phyloP scores from a whole-genome alignment of 2,113 vertebrate genomes.

The Todiramphus chloris region DNA sequence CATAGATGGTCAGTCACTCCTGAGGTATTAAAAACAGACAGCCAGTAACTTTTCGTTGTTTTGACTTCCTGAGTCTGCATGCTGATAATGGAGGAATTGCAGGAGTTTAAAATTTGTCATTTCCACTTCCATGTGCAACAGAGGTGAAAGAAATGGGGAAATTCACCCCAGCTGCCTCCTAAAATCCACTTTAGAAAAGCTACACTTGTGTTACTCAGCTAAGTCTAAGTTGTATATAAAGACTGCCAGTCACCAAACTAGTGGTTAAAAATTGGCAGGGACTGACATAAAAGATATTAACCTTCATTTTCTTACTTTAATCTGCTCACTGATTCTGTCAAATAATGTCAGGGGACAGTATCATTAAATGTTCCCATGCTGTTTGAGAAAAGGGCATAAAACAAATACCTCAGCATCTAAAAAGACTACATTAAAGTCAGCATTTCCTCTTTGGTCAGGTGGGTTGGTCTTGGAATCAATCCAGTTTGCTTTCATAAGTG shows the following conservation, averaged over 20 bases:
- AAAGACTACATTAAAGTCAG: slow-evolving; percentile 7
- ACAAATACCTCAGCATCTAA: not conserved
- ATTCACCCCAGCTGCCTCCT: not conserved
- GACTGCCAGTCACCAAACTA: not conserved
- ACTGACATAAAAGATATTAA: not conserved
- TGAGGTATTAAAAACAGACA: not conserved
- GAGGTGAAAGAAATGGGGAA: not conserved
- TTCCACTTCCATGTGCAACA: not conserved
- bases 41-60: not conserved
- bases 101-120: not conserved
- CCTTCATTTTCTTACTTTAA: not conserved
- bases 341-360: not conserved
- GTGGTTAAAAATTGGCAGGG: not conserved
- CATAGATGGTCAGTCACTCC: not conserved
- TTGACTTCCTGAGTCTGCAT: not conserved
- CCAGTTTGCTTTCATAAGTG: not conserved
- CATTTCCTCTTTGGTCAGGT: slow-evolving; percentile 20
- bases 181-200: not conserved
- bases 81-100: not conserved
- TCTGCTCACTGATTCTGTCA: not conserved
- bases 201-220: not conserved
- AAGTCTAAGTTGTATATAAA: not conserved
- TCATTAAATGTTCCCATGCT: not conserved
- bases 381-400: slow-evolving; percentile 18
- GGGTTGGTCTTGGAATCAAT: not conserved